These are phyloP conservation scores for Agapornis roseicollis DNA, from an alignment of 2,113 vertebrate genomes.

Conservation along the genomic window DNA sequence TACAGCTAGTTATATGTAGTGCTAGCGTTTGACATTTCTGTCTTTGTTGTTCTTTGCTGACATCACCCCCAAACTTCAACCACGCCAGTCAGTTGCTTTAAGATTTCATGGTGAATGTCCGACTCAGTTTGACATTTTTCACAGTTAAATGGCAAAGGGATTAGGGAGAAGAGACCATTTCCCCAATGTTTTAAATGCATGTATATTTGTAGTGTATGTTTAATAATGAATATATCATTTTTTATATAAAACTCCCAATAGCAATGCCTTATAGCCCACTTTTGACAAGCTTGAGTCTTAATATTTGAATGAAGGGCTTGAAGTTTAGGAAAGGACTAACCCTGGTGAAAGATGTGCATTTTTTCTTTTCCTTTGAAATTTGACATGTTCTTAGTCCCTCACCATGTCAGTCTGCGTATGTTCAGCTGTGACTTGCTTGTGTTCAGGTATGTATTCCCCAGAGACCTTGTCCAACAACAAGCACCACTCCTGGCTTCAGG, in stretches of 20 bases:
- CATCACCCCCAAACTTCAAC: not conserved
- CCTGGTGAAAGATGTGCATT: not conserved
- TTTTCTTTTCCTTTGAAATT: not conserved
- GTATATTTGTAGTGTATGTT: not conserved
- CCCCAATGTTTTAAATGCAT: not conserved
- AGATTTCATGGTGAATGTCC: not conserved
- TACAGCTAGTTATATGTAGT: not conserved
- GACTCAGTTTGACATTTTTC: not conserved
- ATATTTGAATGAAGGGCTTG: not conserved
- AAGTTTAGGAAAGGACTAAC: not conserved
- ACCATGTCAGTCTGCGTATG: not conserved
- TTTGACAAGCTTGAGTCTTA: not conserved
- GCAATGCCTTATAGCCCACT: not conserved
- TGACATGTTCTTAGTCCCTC: not conserved
- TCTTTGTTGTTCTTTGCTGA: conserved; percentile 16
- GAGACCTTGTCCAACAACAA: not conserved
- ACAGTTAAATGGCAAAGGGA: not conserved
- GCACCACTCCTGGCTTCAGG: not conserved
- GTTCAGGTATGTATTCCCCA: not conserved
- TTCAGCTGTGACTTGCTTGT: not conserved
- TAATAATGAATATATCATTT: not conserved
- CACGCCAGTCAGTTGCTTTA: not conserved
- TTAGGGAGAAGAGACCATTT: not conserved
- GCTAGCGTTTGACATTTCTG: not conserved
- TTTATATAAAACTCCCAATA: not conserved